Conservation (phyloP, 1,140 invertebrate genomes). For the Nasonia longicornis region DNA sequence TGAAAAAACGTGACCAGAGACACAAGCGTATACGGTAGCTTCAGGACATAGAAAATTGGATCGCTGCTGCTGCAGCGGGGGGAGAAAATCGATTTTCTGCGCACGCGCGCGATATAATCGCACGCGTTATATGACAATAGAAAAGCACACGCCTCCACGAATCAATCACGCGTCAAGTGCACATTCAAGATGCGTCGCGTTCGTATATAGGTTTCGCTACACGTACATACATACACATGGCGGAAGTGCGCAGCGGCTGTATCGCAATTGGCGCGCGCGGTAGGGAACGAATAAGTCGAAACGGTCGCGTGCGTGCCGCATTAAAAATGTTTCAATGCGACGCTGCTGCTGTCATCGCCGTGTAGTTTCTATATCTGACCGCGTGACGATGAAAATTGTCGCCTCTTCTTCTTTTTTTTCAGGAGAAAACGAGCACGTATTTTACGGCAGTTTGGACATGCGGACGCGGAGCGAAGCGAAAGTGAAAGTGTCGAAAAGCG, state of each 20-base stretch:
- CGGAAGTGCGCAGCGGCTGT: background rate
- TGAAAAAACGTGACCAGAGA: background rate
- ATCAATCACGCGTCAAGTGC: constrained; percentile 20
- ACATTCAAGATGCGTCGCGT: background rate
- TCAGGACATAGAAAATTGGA: no score
- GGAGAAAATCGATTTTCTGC: constrained; percentile 28
- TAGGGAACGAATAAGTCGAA: background rate
- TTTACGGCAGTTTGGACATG: no score
- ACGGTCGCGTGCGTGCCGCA: background rate
- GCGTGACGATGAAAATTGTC: no score
- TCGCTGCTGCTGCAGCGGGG: no score
- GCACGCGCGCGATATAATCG: background rate
- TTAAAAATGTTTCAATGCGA: background rate
- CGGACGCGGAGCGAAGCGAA: no score
- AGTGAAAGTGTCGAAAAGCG: no score
- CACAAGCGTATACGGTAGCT: no score
- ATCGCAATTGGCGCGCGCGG: background rate
- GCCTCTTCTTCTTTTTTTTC: background rate
- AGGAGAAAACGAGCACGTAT: background rate
- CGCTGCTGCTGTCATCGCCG: no score
- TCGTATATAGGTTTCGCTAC: background rate
- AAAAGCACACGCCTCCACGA: background rate
- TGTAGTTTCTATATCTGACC: no score
- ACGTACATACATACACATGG: background rate
- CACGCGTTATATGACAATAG: background rate